These are phyloP conservation scores for Cheilosia grossa DNA, from an alignment of 2,888 invertebrate genomes.

Conservation along the genomic window DNA sequence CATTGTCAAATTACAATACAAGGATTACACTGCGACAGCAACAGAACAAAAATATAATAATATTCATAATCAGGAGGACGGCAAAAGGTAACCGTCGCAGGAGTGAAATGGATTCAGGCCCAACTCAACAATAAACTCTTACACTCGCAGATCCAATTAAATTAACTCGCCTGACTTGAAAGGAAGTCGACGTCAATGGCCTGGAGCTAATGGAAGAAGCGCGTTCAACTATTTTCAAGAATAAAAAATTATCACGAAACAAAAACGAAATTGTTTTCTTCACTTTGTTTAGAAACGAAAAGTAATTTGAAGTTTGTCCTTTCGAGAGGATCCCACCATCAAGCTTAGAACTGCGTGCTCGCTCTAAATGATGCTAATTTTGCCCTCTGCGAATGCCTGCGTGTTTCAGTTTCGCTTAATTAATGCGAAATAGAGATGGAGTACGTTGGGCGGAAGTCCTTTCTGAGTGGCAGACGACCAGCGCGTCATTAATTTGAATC, in stretches of 20 bases:
- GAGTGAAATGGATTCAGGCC: background rate
- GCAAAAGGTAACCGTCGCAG: slow-evolving; percentile 30
- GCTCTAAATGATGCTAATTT: slow-evolving; percentile 52
- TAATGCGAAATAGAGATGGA: slow-evolving; percentile 35
- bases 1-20: slow-evolving; percentile 52
- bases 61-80: slow-evolving; percentile 62
- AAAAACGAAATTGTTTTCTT: background rate
- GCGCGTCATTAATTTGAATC: slow-evolving; percentile 31
- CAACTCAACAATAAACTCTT: background rate
- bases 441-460: slow-evolving; percentile 22
- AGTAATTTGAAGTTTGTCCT: slow-evolving; percentile 53
- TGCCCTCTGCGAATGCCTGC: slow-evolving; percentile 53
- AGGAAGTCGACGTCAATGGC: slow-evolving; percentile 60
- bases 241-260: slow-evolving; percentile 6
- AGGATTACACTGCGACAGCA: slow-evolving; percentile 27
- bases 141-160: slow-evolving; percentile 49
- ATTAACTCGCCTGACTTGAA: slow-evolving; percentile 64
- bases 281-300: slow-evolving; percentile 19
- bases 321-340: background rate
- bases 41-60: slow-evolving; percentile 30
- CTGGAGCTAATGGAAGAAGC: slow-evolving; percentile 43
- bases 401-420: slow-evolving; percentile 59
- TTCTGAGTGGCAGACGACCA: slow-evolving; percentile 38
- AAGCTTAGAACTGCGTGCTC: slow-evolving; percentile 38
- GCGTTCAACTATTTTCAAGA: slow-evolving; percentile 46